Conservation (phyloP, 2,797 vertebrate genomes). For the Amazona finschi region DNA sequence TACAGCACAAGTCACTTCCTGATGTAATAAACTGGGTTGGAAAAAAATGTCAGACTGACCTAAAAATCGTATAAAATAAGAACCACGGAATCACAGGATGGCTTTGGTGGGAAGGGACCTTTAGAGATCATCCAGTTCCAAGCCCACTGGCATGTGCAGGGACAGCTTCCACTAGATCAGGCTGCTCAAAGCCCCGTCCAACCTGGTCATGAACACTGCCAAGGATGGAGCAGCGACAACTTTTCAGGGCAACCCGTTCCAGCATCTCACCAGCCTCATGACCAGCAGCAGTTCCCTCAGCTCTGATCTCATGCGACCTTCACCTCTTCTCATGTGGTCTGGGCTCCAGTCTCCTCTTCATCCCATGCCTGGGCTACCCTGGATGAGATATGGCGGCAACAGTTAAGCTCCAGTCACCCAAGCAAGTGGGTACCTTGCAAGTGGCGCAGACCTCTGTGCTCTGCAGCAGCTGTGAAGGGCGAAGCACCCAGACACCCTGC, state of each 20-base stretch:
- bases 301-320: neutral
- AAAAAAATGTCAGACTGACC: neutral
- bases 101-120: neutral
- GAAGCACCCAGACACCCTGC: accelerated
- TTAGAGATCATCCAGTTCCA: neutral
- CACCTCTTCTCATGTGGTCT: too few relatives aligned
- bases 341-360: neutral
- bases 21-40: neutral
- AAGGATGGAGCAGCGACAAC: accelerated
- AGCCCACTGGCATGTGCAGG: accelerated
- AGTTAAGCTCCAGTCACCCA: accelerated
- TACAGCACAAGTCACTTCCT: neutral
- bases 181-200: neutral
- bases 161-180: neutral
- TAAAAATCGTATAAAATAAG: neutral
- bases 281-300: neutral
- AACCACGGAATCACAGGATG: neutral
- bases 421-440: neutral
- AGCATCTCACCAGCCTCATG: neutral
- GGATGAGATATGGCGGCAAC: too few relatives aligned
- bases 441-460: neutral
- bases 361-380: neutral
- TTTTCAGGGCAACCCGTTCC: neutral
- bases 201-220: neutral
- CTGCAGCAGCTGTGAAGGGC: accelerated